Evolutionary conservation across 2,888 invertebrate species (phyloP), one percentile per base, ranked within the genome.

Genomic region (Diarsia brunnea): DNA sequence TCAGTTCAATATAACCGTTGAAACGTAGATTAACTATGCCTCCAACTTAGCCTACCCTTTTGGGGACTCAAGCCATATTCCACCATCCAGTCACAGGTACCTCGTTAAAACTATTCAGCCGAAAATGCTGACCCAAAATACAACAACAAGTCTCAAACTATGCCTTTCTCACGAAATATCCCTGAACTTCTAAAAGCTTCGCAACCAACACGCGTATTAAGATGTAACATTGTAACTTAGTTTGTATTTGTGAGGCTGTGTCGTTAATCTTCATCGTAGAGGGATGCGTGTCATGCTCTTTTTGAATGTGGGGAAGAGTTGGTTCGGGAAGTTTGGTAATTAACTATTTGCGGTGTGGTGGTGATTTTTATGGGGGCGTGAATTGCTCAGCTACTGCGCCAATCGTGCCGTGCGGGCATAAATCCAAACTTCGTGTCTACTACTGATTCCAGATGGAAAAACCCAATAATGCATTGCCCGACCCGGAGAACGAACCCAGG

Each of bases 181-280:
- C 45, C 51, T 43, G 51, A 71, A 82, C 63, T 71, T 38, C 27
- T n/a, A 10, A 14, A 77, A 79, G 55, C 72, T 83, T 61, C 3
- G 38, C 11, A 27, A 73, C n/a, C 69, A 83, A 73, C 72, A 49
- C 58, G 73, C 55, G 55, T 84, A 70, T 84, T 75, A 84, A 75
- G 87, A 75, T 64, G 70, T 81, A 64, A 69, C 51, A 24, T n/a
- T 16, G 21, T 19, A 68, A 79, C 47, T 74, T 70, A 65, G 69
- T 81, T 70, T 74, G 69, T 60, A 69, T 61, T 55, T 73, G 71
- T 27, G 53, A 64, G 43, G 43, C 47, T 49, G 53, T 4, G 67
- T 75, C 80, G 63, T 81, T 75, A 79, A 81, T 81, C 81, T 81
- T 79, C 69, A 68, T 79, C 75, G 58, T 4, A 12, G 19, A 49